Evolutionary conservation across 2,113 vertebrate genomes (phyloP).

Genomic region (Ageneiosus marmoratus): DNA sequence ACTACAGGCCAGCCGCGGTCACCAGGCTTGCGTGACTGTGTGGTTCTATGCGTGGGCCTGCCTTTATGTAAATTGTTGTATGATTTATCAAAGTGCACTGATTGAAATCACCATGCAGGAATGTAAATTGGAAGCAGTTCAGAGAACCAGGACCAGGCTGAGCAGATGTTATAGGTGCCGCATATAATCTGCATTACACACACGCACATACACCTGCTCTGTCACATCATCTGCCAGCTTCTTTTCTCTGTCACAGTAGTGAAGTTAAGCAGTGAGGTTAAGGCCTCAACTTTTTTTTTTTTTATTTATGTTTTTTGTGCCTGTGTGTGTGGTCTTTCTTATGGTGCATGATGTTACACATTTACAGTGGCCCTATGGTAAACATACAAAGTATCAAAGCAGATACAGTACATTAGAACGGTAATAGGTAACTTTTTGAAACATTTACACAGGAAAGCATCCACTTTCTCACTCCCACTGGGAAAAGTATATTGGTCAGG

Average conservation of each 20-base stretch:
- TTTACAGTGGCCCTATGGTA: neutral
- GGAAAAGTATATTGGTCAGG: constrained; percentile 41
- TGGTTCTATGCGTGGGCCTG: constrained; percentile 50
- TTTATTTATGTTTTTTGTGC: neutral
- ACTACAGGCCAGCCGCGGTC: constrained; percentile 30
- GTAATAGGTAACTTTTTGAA: neutral
- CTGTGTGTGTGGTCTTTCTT: neutral
- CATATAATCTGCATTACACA: constrained; percentile 50
- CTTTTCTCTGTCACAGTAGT: neutral
- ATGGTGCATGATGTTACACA: neutral
- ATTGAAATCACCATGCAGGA: constrained; percentile 66
- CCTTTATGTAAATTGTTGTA: constrained; percentile 59
- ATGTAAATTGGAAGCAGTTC: constrained; percentile 71
- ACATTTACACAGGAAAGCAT: neutral
- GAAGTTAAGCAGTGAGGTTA: neutral
- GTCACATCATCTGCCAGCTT: constrained; percentile 53
- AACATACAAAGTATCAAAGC: constrained; percentile 29
- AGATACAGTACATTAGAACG: constrained; percentile 1
- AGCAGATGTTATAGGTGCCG: constrained; percentile 57
- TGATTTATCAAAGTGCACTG: constrained; percentile 65
- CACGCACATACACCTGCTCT: constrained; percentile 27
- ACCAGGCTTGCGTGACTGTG: constrained; percentile 60
- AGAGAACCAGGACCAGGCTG: constrained; percentile 45
- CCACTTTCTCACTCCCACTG: neutral
- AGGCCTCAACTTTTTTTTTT: neutral